Conservation (phyloP, 2,113 vertebrate species). For the Lamprotornis superbus region DNA sequence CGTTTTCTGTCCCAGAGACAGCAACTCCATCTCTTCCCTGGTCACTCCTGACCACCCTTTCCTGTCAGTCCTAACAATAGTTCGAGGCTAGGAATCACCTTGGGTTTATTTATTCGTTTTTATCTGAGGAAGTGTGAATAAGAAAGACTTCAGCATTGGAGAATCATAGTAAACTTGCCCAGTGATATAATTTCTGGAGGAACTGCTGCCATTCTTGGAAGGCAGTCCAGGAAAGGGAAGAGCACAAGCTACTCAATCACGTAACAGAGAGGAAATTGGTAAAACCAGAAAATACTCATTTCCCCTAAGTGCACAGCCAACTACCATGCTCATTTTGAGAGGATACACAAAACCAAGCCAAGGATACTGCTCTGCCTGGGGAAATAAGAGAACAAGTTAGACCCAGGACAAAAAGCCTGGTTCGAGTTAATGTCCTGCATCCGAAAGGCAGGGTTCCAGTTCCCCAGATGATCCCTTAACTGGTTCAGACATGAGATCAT, state of each 20-base stretch:
- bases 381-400: neutral
- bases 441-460: neutral
- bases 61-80: neutral
- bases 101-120: neutral
- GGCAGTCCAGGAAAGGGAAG: neutral
- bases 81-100: neutral
- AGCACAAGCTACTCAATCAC: neutral
- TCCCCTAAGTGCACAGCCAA: neutral
- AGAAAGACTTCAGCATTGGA: neutral
- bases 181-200: neutral
- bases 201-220: neutral
- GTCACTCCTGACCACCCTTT: neutral
- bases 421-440: neutral
- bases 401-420: accelerated
- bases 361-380: neutral
- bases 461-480: neutral
- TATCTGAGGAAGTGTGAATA: neutral
- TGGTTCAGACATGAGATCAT: neutral
- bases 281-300: neutral
- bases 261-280: neutral
- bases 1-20: neutral
- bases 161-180: neutral
- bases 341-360: neutral
- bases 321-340: accelerated
- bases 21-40: neutral